Conservation (phyloP, 2,888 invertebrate genomes). For the Leucoma salicis region DNA sequence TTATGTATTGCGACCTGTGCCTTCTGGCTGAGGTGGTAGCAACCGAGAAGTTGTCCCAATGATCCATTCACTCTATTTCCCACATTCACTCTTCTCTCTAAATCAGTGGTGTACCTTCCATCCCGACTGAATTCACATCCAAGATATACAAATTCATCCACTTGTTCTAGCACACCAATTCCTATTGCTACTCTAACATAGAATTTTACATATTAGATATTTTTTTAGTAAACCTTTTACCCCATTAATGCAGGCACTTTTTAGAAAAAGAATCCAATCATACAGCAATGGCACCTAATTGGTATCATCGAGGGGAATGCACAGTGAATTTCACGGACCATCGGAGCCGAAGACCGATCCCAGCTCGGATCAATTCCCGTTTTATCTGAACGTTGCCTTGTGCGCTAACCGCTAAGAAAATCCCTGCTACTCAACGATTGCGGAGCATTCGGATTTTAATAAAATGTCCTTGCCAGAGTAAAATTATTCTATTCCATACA, state of each 20-base stretch:
- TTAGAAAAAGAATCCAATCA: background rate
- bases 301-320: slow-evolving; percentile 11
- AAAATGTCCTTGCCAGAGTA: slow-evolving; percentile 17
- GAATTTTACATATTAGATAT: too few relatives aligned
- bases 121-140: too few relatives aligned
- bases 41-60: too few relatives aligned
- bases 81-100: too few relatives aligned
- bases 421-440: slow-evolving; percentile 19
- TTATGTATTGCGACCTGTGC: too few relatives aligned
- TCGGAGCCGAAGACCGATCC: slow-evolving; percentile 29
- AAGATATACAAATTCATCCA: too few relatives aligned
- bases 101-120: too few relatives aligned
- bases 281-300: slow-evolving; percentile 5
- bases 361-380: slow-evolving; percentile 52
- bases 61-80: too few relatives aligned
- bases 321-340: slow-evolving; percentile 32
- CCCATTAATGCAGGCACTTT: background rate
- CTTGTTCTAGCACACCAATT: too few relatives aligned
- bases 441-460: slow-evolving; percentile 23
- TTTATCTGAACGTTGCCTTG: slow-evolving; percentile 64
- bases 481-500: slow-evolving; percentile 1
- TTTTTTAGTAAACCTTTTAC: too few relatives aligned
- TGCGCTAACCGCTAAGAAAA: slow-evolving; percentile 35
- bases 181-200: too few relatives aligned
- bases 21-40: too few relatives aligned